phyloP scores from a whole-genome alignment of 23 tunicate species.

The Corella eumyota region DNA sequence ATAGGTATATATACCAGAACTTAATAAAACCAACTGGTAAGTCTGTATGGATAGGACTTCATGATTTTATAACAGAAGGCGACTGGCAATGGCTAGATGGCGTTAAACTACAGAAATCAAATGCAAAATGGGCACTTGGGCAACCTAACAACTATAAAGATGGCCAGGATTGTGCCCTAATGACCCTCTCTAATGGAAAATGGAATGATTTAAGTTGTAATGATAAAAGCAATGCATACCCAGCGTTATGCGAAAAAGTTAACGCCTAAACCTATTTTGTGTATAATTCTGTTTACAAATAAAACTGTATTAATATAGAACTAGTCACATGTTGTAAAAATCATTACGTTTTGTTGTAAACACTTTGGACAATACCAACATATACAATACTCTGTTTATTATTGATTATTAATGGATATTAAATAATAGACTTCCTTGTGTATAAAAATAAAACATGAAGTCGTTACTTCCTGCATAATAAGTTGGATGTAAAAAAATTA shows the following conservation, averaged over 20 bases:
- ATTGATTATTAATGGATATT: too few relatives aligned
- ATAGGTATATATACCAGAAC: neutral
- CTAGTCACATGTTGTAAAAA: too few relatives aligned
- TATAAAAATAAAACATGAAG: too few relatives aligned
- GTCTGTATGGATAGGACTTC: constrained; percentile 1
- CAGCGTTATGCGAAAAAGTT: constrained; percentile 1
- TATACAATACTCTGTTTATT: too few relatives aligned
- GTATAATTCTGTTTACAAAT: too few relatives aligned
- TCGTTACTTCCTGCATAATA: too few relatives aligned
- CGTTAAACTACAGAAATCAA: neutral
- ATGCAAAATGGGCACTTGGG: constrained; percentile 3
- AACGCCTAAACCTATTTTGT: neutral
- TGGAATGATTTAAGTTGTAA: neutral
- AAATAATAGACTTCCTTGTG: too few relatives aligned
- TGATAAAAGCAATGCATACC: neutral
- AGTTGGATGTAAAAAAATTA: too few relatives aligned
- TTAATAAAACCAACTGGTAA: neutral
- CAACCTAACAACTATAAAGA: constrained; percentile 1
- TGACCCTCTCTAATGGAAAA: neutral
- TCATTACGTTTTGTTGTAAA: too few relatives aligned
- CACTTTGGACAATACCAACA: too few relatives aligned
- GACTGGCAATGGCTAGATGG: neutral
- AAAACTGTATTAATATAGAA: too few relatives aligned
- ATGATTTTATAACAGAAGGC: neutral
- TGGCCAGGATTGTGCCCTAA: constrained; percentile 1